phyloP scores from a whole-genome alignment of 1,140 invertebrate species.

The Pachypsylla venusta region DNA sequence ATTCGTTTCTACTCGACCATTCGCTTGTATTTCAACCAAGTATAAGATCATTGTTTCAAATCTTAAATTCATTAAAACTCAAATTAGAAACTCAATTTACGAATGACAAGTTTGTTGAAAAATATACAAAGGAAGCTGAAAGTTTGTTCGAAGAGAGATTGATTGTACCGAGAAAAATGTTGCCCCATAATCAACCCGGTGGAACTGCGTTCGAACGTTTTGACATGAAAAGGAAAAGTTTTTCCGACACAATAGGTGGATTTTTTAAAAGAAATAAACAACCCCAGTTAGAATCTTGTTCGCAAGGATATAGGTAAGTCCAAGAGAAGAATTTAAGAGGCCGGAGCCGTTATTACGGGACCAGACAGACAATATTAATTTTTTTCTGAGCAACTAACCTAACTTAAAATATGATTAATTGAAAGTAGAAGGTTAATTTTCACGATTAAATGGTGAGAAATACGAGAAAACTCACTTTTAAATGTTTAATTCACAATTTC shows the following conservation, averaged over 20 bases:
- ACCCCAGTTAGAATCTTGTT: conserved; percentile 29
- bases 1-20: conserved; percentile 74
- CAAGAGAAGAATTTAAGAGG: too few species aligned
- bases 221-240: conserved; percentile 50
- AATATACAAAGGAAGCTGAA: conserved; percentile 55
- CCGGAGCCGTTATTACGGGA: too few species aligned
- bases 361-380: too few species aligned
- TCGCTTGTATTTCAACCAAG: conserved; percentile 75
- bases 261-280: conserved; percentile 44
- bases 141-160: conserved; percentile 55
- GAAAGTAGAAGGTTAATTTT: too few species aligned
- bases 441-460: too few species aligned
- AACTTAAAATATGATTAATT: too few species aligned
- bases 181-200: conserved; percentile 37
- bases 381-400: too few species aligned
- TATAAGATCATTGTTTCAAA: conserved; percentile 79
- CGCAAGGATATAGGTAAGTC: conserved; percentile 29
- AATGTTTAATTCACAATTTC: too few species aligned
- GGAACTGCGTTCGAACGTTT: conserved; percentile 22
- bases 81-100: conserved; percentile 64
- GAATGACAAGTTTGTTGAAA: conserved; percentile 48
- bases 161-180: conserved; percentile 45
- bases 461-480: too few species aligned
- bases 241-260: conserved; percentile 51
- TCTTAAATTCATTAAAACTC: conserved; percentile 61